These are phyloP conservation scores for Pangasius sanitwongsei DNA, from an alignment of 2,797 vertebrate species.

Conservation along the genomic window DNA sequence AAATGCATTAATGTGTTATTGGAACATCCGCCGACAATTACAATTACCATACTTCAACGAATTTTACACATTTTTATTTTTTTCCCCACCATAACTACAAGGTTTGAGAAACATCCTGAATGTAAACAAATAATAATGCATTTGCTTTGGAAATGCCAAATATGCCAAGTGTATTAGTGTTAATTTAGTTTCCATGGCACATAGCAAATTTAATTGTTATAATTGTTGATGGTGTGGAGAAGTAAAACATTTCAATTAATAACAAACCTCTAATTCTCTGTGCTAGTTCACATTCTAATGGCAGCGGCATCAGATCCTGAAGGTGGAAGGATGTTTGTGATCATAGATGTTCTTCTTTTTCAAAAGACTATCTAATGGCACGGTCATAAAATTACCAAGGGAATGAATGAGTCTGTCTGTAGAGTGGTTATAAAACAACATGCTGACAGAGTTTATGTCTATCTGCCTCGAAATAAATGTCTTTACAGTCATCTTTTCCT, in stretches of 20 bases:
- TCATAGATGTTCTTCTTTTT: background rate
- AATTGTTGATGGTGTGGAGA: background rate
- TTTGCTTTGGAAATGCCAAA: background rate
- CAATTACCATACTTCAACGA: background rate
- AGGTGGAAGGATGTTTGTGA: background rate
- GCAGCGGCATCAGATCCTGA: background rate
- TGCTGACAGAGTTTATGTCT: background rate
- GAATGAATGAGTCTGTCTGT: background rate
- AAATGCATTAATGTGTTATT: background rate
- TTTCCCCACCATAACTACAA: background rate
- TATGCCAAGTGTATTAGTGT: too few species aligned
- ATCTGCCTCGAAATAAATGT: constrained; percentile 3
- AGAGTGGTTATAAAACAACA: background rate
- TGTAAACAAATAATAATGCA: background rate
- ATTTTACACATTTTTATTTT: background rate
- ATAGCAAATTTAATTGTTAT: background rate
- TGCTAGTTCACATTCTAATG: background rate
- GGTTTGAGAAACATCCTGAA: background rate
- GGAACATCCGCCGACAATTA: background rate
- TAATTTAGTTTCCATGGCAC: background rate
- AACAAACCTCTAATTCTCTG: background rate
- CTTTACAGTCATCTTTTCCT: constrained; percentile 1
- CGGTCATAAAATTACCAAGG: background rate
- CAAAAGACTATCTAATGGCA: background rate
- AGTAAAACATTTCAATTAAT: background rate